These are phyloP conservation scores for Phodopus roborovskii DNA, from an alignment of 2,113 vertebrate genomes.

Conservation along the genomic window DNA sequence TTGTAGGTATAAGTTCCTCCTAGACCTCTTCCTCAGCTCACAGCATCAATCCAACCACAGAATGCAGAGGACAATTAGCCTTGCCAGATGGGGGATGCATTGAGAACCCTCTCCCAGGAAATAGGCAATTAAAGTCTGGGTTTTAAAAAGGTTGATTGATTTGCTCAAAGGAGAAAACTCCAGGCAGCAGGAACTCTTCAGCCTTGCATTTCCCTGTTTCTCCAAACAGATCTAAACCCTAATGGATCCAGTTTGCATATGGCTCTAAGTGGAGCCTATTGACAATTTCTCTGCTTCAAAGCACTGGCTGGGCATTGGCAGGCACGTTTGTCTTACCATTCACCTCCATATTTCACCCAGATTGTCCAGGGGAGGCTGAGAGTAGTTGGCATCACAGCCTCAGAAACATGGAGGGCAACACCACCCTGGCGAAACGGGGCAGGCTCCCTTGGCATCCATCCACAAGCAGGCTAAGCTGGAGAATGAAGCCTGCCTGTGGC, in stretches of 20 bases:
- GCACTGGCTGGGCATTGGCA: slow-evolving; percentile 27
- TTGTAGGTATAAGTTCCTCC: slow-evolving; percentile 19
- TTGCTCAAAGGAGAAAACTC: slow-evolving; percentile 64
- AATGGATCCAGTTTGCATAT: neutral
- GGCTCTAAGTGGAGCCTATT: neutral
- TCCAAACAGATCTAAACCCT: slow-evolving; percentile 67
- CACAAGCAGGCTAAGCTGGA: neutral
- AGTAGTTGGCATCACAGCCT: neutral
- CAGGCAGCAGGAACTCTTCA: slow-evolving; percentile 27
- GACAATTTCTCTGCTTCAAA: slow-evolving; percentile 43
- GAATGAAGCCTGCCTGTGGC: slow-evolving; percentile 42
- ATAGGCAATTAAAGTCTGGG: slow-evolving; percentile 69
- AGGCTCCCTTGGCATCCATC: slow-evolving; percentile 21
- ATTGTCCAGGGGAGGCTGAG: neutral
- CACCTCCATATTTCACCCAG: slow-evolving; percentile 50
- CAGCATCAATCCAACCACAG: slow-evolving; percentile 17
- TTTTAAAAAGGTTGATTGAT: slow-evolving; percentile 56
- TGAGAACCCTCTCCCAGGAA: slow-evolving; percentile 59
- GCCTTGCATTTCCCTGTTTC: slow-evolving; percentile 51
- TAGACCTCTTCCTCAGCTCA: slow-evolving; percentile 7
- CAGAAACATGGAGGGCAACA: neutral
- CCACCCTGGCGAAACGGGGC: neutral
- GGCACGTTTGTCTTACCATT: neutral
- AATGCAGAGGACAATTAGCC: slow-evolving; percentile 67
- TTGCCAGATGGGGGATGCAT: slow-evolving; percentile 65